Percentiles rank a stretch among this genome's conserved stretches.
phyloP scores from a whole-genome alignment of 2,888 invertebrate genomes.

The Urechis unicinctus region DNA sequence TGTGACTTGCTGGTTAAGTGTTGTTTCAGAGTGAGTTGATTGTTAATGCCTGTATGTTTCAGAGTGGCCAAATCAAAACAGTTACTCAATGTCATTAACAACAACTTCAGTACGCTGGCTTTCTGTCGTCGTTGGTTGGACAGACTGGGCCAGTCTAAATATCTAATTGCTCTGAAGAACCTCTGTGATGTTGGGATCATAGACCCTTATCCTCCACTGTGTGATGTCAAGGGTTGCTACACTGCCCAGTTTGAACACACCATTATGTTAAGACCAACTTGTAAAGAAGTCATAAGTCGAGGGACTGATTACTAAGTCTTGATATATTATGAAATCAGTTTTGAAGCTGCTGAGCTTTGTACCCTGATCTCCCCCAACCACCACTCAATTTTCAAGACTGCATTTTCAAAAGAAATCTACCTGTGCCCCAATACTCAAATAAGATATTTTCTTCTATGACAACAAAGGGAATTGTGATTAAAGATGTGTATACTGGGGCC shows the following conservation, averaged over 20 bases:
- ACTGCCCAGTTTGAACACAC: conserved; percentile 99
- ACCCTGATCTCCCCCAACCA: too few species aligned
- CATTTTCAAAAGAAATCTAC: too few species aligned
- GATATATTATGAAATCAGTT: too few species aligned
- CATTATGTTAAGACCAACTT: conserved; percentile 90
- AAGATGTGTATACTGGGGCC: too few species aligned
- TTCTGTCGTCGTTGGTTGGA: conserved; percentile 99
- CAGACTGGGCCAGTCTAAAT: conserved; percentile 90
- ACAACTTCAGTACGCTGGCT: conserved; percentile 93
- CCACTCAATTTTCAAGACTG: too few species aligned
- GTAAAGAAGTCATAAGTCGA: conserved; percentile 95
- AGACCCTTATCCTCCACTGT: conserved; percentile 97
- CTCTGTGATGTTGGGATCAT: conserved; percentile 95
- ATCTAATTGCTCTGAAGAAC: conserved; percentile 97
- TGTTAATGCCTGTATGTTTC: conserved; percentile 12
- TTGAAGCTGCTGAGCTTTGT: too few species aligned
- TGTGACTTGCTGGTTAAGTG: too few species aligned
- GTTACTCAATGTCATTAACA: conserved; percentile 84
- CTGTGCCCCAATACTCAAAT: too few species aligned
- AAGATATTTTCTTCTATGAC: too few species aligned
- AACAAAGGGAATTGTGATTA: too few species aligned
- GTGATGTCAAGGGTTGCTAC: conserved; percentile 94
- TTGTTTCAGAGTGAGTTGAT: too few species aligned
- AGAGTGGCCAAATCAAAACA: conserved; percentile 87
- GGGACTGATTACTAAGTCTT: conserved; percentile 81